Percentiles rank a stretch among this genome's conserved stretches.
Conservation (phyloP, 1,140 invertebrate genomes). For the Rhopalosiphum maidis region DNA sequence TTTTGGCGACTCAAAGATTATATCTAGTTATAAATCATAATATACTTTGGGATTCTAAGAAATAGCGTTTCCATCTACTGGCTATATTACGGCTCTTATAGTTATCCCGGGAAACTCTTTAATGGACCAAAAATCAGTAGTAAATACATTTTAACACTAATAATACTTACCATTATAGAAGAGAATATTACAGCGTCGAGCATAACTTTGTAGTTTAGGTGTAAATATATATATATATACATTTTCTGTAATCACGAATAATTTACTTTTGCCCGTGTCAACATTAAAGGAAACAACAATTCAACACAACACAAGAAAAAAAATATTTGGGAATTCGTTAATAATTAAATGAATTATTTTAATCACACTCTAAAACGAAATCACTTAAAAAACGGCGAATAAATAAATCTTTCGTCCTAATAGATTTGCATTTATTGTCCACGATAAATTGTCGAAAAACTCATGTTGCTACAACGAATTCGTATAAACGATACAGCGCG, state of each 20-base stretch:
- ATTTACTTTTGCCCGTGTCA: neutral
- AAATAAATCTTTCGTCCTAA: neutral
- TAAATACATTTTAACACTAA: neutral
- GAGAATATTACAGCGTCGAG: neutral
- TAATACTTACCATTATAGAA: neutral
- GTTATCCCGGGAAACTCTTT: neutral
- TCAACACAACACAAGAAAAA: neutral
- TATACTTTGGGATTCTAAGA: neutral
- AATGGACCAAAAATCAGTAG: neutral
- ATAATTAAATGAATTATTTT: neutral
- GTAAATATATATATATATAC: neutral
- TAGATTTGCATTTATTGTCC: neutral
- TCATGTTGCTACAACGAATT: neutral
- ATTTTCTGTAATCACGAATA: slow-evolving; percentile 8
- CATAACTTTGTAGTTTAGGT: neutral
- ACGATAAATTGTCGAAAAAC: neutral
- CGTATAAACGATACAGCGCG: neutral
- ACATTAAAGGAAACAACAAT: neutral
- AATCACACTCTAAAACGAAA: neutral
- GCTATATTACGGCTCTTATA: neutral
- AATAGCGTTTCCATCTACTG: neutral
- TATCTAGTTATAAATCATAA: neutral
- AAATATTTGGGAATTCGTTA: neutral
- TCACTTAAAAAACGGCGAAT: neutral
- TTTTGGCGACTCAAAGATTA: neutral